Conservation (phyloP, 2,888 invertebrate species). For the Drosophila flavopinicola region DNA sequence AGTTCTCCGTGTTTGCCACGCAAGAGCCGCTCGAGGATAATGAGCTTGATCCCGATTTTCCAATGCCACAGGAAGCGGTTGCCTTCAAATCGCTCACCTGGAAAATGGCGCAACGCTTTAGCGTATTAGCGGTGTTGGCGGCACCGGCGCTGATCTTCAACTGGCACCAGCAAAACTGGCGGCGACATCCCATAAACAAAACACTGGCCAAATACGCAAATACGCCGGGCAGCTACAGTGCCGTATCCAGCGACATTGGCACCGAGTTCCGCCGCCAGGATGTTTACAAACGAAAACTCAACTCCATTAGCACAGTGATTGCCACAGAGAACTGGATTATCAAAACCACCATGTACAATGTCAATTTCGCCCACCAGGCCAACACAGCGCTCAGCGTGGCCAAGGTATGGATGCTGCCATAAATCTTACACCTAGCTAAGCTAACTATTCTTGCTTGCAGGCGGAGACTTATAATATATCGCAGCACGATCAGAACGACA, state of each 20-base stretch:
- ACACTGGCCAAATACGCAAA: slow-evolving; percentile 88
- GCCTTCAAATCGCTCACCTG: slow-evolving; percentile 81
- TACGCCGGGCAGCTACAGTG: slow-evolving; percentile 85
- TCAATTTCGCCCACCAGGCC: slow-evolving; percentile 91
- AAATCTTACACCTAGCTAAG: too few species aligned
- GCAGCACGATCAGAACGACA: slow-evolving; percentile 87
- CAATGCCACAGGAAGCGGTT: slow-evolving; percentile 81
- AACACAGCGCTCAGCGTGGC: slow-evolving; percentile 91
- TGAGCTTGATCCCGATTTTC: slow-evolving; percentile 76
- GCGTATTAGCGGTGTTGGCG: slow-evolving; percentile 77
- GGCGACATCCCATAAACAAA: slow-evolving; percentile 90
- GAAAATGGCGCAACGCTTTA: slow-evolving; percentile 83
- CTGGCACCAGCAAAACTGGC: slow-evolving; percentile 90
- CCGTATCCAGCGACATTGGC: slow-evolving; percentile 77
- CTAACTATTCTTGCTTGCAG: slow-evolving; percentile 72
- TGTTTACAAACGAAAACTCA: slow-evolving; percentile 89
- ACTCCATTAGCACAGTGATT: slow-evolving; percentile 88
- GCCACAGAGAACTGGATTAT: slow-evolving; percentile 95
- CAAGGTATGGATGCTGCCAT: slow-evolving; percentile 84
- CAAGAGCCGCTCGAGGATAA: slow-evolving; percentile 65
- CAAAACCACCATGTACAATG: slow-evolving; percentile 90
- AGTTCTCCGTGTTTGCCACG: slow-evolving; percentile 76
- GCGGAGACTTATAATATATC: slow-evolving; percentile 90
- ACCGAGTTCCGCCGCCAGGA: slow-evolving; percentile 85
- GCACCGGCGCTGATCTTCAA: slow-evolving; percentile 82